These are phyloP conservation scores for Urechis unicinctus DNA, from an alignment of 2,888 invertebrate species.

Conservation along the genomic window DNA sequence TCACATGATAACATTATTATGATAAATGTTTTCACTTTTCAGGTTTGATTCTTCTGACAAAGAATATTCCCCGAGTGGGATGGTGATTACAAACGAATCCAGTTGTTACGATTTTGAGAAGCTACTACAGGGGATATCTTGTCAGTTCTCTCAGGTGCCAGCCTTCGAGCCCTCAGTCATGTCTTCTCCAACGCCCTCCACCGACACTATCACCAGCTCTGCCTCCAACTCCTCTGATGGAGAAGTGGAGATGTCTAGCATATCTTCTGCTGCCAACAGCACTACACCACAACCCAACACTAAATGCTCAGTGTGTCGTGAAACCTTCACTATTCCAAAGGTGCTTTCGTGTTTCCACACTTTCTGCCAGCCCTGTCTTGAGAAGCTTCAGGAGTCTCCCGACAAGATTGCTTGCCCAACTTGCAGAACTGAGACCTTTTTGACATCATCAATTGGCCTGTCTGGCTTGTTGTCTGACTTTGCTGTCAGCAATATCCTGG, in stretches of 20 bases:
- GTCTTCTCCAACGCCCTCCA: conserved; percentile 45
- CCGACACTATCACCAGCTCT: conserved; percentile 24
- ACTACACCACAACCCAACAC: background rate
- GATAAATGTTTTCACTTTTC: no score
- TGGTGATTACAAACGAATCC: no score
- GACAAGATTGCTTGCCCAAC: conserved; percentile 72
- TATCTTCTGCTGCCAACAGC: background rate
- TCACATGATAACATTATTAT: no score
- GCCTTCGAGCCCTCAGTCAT: conserved; percentile 18
- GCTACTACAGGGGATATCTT: no score
- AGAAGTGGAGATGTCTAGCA: conserved; percentile 5
- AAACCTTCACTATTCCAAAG: conserved; percentile 57
- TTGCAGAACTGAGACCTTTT: conserved; percentile 52
- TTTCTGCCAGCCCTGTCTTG: conserved; percentile 76
- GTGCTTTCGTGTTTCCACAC: conserved; percentile 59
- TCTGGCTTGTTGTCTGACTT: conserved; percentile 65
- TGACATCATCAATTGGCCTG: conserved; percentile 54
- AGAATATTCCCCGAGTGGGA: no score
- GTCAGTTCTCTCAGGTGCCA: no score
- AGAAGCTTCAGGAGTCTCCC: conserved; percentile 58
- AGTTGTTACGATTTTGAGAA: no score
- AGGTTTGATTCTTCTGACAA: no score
- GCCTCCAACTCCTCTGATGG: conserved; percentile 39
- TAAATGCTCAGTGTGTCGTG: conserved; percentile 66
- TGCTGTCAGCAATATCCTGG: conserved; percentile 54